These are phyloP conservation scores for Halcyon leucocephala DNA, from an alignment of 2,797 vertebrate genomes.

Conservation along the genomic window DNA sequence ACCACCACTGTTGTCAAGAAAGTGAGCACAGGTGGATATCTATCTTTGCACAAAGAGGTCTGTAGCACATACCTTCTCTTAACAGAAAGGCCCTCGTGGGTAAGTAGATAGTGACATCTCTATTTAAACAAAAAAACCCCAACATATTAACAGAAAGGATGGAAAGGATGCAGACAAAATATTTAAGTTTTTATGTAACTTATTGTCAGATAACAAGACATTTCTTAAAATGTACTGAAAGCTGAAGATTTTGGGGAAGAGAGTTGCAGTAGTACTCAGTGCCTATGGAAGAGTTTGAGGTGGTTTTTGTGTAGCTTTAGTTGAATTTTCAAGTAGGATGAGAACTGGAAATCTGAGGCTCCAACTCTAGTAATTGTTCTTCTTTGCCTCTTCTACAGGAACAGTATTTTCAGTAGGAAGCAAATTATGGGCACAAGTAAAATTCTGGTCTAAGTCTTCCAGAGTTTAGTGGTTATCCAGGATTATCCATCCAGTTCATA, in stretches of 20 bases:
- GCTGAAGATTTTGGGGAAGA: background rate
- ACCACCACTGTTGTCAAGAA: background rate
- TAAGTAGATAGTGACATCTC: background rate
- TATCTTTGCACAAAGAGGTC: background rate
- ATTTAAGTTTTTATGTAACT: background rate
- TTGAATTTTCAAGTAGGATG: background rate
- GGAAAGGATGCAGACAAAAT: background rate
- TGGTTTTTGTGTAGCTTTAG: background rate
- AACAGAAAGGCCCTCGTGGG: background rate
- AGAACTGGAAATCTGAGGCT: background rate
- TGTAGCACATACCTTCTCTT: background rate
- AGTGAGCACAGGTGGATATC: background rate
- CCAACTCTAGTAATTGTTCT: background rate
- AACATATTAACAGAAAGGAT: background rate
- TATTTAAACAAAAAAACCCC: background rate
- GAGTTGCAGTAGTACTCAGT: background rate
- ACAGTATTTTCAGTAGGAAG: background rate
- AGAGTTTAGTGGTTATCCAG: background rate
- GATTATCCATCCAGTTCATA: background rate
- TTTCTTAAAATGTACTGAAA: background rate
- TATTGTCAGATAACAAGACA: background rate
- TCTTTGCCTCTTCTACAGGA: background rate
- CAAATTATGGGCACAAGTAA: background rate
- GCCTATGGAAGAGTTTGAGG: background rate
- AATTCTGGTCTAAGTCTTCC: background rate